Evolutionary conservation across 1,140 invertebrate species (phyloP), one percentile per base, ranked within the genome.

Genomic region (Augochlora pura): DNA sequence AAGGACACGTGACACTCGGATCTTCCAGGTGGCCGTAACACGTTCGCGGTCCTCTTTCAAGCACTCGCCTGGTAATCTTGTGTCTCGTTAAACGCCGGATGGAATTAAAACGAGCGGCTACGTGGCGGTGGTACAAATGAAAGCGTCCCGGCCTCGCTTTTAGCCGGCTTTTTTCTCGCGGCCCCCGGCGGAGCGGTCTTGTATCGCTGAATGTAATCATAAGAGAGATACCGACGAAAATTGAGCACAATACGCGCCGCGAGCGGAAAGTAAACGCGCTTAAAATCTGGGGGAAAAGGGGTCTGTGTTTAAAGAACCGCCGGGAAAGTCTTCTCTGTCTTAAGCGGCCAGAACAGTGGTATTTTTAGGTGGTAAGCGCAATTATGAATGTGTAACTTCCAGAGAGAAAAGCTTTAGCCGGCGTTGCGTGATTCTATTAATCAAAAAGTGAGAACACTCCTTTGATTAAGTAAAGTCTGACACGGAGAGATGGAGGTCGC

Each of bases 91-190:
- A 69, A 25, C 57, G 27, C 23, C 39, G 21, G 4, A 23, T 42
- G 66, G 66, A 77, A 70, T 77, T 60, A 77, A 77, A 77, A 77
- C 57, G 74, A 59, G 52, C 9, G 21, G 21, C 54, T 62, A 70
- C 66, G 42, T 38, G 57, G 14, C 7, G 54, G 10, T 49, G 25
- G 52, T 77, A 70, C 57, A 77, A 77, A 77, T 65, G 64, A 67
- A 75, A 75, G 49, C 39, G 16, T 69, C 67, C 67, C 49, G 14
- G 8, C 25, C 23, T n/a, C 21, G 54, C 57, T 21, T 77, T 77
- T 62, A 25, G 38, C 27, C 62, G n/a, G 16, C 12, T 16, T 14
- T 14, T 60, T 49, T 4, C 32, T 21, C 49, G 60, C 49, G 16
- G 49, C 76, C 27, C 39, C 23, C 59, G 27, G 59, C 60, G 62